Evolutionary conservation across 1,140 invertebrate genomes (phyloP), one percentile per base, ranked within the genome.

Genomic region (Probaryconus sp.): DNA sequence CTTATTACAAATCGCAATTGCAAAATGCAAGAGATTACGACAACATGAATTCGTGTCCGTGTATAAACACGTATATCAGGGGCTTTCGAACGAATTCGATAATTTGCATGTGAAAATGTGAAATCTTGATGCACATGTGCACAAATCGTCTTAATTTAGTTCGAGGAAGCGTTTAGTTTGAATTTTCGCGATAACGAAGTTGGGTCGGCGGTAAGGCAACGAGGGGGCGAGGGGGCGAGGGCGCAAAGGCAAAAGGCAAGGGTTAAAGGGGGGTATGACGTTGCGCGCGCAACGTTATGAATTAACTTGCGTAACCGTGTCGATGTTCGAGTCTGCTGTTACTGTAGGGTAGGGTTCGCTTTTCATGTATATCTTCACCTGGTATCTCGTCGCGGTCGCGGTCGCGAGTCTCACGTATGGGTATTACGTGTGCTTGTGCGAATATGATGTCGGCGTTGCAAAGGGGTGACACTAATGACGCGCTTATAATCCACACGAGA

Each of bases 91-190:
- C 28, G 24, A 40, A 56, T 55, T 10, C 42, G 14, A 47, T 67
- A 56, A 67, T 56, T 55, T 47, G 31, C 47, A 56, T 24, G 31
- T 10, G 40, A 37, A 47, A 37, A 55, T 47, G 21, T n/a, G 26
- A 48, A 47, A 67, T 67, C 50, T 67, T 56, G 51, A 50, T 68
- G 64, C 43, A 50, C 53, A 37, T 24, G 17, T 51, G 42, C 42
- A 43, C 55, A 60, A 69, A 69, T 69, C 47, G 47, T 69, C 65
- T 69, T 69, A 69, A 69, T 69, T 69, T 61, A 60, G 55, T 69
- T 69, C 30, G 38, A 51, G 55, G 55, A 69, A 61, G 55, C 33
- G 61, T 69, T 69, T 60, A 60, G 55, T 60, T 51, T 18, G 24
- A 58, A 60, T 50, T 69, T 38, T 11, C 45, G 31, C 60, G 65